A percentile compares a stretch with the other conserved stretches of the same genome.
These are phyloP conservation scores for Polypedilum pembai DNA, from an alignment of 1,140 invertebrate genomes.

Conservation along the genomic window DNA sequence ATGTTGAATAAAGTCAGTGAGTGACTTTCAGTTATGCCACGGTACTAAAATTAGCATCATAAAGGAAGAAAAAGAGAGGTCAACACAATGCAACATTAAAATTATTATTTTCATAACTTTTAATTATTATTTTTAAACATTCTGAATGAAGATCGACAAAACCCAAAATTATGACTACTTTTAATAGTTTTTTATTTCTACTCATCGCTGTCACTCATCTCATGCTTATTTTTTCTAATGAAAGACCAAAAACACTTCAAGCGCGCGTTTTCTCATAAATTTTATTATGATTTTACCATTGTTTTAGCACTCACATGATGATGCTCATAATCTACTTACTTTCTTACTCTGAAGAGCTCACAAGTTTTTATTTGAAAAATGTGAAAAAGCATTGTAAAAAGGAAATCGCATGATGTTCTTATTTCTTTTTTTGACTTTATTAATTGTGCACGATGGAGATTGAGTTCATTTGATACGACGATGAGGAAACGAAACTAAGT, in stretches of 20 bases:
- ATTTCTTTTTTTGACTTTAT: no score
- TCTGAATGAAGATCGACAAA: background rate
- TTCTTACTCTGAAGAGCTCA: background rate
- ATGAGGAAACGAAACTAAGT: no score
- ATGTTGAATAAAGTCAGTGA: no score
- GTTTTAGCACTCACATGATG: background rate
- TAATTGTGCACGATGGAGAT: no score
- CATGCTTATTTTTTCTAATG: background rate
- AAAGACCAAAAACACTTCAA: background rate
- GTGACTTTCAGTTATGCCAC: no score
- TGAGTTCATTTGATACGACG: no score
- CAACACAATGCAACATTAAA: background rate
- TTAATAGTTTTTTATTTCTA: background rate
- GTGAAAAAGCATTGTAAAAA: no score
- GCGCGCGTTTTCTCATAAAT: background rate
- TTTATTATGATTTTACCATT: background rate
- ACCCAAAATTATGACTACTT: background rate
- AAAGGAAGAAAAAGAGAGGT: no score
- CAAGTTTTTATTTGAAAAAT: background rate
- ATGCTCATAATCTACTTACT: background rate
- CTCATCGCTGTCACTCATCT: no score
- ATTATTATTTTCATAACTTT: background rate
- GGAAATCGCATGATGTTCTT: no score
- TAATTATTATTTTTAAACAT: background rate
- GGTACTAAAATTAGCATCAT: no score